Conservation (phyloP, 2,113 vertebrate genomes). For the Cygnus buccinator region DNA sequence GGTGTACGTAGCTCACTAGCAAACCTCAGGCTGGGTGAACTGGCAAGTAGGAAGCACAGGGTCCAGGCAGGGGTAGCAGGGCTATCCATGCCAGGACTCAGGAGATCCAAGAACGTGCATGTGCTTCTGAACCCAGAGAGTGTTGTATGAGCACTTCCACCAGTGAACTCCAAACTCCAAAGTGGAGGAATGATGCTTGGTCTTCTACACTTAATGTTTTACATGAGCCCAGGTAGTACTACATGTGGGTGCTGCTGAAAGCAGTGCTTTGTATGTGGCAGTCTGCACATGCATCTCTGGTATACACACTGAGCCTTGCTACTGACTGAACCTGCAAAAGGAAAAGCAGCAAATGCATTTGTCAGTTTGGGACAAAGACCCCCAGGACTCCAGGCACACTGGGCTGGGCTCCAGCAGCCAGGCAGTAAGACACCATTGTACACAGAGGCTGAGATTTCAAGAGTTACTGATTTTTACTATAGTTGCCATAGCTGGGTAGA, state of each 20-base stretch:
- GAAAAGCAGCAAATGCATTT: not conserved
- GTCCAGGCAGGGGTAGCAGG: not conserved
- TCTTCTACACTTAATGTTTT: not conserved
- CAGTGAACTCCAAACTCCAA: not conserved
- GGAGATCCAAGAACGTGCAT: rapidly evolving
- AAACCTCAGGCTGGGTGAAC: not conserved
- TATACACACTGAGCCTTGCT: not conserved
- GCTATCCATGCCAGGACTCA: too few relatives aligned
- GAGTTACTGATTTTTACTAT: not conserved
- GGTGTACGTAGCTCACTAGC: not conserved
- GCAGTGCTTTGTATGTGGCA: rapidly evolving
- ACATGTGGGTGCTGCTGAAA: not conserved
- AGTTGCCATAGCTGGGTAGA: not conserved
- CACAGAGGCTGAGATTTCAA: not conserved
- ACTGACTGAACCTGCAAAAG: not conserved
- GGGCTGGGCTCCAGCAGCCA: not conserved
- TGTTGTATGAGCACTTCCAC: not conserved
- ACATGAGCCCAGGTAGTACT: not conserved
- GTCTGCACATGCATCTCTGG: not conserved
- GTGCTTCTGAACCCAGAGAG: not conserved
- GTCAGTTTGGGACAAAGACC: not conserved
- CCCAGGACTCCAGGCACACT: not conserved
- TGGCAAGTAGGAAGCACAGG: not conserved
- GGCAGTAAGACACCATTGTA: not conserved
- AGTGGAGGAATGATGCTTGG: not conserved